Evolutionary conservation across 92 coral and sea anemone species (phyloP).

Genomic region (Virgularia gustaviana): DNA sequence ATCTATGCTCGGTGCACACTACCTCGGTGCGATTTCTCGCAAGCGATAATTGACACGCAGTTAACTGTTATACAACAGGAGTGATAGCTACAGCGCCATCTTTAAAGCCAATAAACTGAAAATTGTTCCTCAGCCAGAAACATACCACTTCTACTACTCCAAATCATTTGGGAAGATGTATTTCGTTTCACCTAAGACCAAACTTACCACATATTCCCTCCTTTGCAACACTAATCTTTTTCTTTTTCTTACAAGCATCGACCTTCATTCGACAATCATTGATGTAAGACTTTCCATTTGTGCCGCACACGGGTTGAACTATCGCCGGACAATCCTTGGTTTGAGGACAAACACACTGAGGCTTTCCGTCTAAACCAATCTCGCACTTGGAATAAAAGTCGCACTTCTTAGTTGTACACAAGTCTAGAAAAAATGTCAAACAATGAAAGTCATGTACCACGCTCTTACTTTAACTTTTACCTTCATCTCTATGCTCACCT

Average conservation of each 20-base stretch:
- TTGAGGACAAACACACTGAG: conserved; percentile 83
- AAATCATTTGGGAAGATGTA: too few relatives aligned
- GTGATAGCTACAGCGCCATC: conserved; percentile 26
- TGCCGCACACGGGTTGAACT: conserved; percentile 88
- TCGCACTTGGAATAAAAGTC: conserved; percentile 79
- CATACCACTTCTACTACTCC: too few relatives aligned
- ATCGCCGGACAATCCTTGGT: conserved; percentile 65
- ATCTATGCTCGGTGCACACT: too few relatives aligned
- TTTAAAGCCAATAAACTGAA: conserved; percentile 44
- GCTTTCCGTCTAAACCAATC: conserved; percentile 71
- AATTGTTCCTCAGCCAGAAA: too few relatives aligned
- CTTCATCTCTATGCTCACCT: too few relatives aligned
- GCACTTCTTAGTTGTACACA: conserved; percentile 76
- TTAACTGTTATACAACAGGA: conserved; percentile 53
- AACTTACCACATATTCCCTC: conserved; percentile 82
- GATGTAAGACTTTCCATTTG: conserved; percentile 76
- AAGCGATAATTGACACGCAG: too few relatives aligned
- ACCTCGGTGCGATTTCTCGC: too few relatives aligned
- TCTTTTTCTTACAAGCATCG: conserved; percentile 74
- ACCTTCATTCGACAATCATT: conserved; percentile 78
- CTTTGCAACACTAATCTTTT: conserved; percentile 63
- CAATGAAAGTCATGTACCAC: too few relatives aligned
- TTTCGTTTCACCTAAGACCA: conserved; percentile 45
- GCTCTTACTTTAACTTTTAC: too few relatives aligned
- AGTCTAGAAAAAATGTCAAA: too few relatives aligned